A percentile compares a stretch with the other conserved stretches of the same genome.
Conservation (phyloP, 2,888 invertebrate species). For the Trichopria drosophilae region DNA sequence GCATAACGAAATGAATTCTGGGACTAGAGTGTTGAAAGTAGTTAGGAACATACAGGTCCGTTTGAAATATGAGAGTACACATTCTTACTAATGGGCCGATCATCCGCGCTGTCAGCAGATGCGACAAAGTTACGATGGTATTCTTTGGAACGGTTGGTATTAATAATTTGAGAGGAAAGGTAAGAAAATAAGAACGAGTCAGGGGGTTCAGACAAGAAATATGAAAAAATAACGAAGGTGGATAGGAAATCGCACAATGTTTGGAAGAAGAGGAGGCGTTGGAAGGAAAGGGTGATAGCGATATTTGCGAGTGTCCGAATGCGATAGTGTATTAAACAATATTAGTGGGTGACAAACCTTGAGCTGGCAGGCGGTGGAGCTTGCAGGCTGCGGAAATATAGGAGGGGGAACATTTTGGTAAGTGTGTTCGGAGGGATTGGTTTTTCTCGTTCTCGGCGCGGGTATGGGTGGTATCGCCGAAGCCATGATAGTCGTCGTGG, state of each 20-base stretch:
- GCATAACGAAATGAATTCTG: no score
- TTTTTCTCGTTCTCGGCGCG: conserved; percentile 48
- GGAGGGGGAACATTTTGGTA: conserved; percentile 63
- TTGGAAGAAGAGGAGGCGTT: conserved; percentile 5
- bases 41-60: no score
- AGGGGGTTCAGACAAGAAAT: not conserved
- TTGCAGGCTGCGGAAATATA: conserved; percentile 51
- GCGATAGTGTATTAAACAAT: conserved; percentile 33
- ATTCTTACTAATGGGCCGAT: no score
- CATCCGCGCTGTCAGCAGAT: no score
- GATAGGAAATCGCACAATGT: no score
- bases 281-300: conserved; percentile 31
- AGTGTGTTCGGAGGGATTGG: conserved; percentile 56
- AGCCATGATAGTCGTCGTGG: conserved; percentile 9
- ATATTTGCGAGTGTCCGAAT: conserved; percentile 35
- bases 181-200: not conserved
- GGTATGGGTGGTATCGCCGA: conserved; percentile 43
- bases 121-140: no score
- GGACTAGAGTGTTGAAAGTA: no score
- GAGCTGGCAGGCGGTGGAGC: conserved; percentile 35
- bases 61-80: no score
- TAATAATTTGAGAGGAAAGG: conserved; percentile 4
- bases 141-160: not conserved
- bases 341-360: conserved; percentile 52
- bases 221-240: no score